Evolutionary conservation across 92 coral and sea anemone species (phyloP).

Genomic region (Actinostola sp.): DNA sequence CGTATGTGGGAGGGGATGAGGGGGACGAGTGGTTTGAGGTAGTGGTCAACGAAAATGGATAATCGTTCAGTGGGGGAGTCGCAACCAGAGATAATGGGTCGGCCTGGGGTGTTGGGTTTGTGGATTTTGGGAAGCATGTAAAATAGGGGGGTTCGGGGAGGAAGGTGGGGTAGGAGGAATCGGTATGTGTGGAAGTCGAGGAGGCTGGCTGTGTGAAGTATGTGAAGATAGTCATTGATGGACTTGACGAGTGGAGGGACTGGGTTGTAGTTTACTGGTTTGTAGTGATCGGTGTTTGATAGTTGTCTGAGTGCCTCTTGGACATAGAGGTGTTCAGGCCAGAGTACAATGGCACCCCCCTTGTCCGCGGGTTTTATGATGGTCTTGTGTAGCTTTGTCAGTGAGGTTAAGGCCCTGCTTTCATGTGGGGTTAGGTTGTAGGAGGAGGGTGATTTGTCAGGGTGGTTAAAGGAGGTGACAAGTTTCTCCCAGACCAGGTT

Average conservation of each 20-base stretch:
- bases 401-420: not conserved
- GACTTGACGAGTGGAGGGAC: not conserved
- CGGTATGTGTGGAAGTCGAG: conserved; percentile 15
- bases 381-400: not conserved
- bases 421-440: not conserved
- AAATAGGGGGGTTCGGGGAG: conserved; percentile 24
- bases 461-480: not conserved
- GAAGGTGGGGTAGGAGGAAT: conserved; percentile 11
- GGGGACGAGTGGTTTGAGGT: conserved; percentile 44
- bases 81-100: conserved; percentile 53
- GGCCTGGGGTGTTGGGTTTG: conserved; percentile 37
- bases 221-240: not conserved
- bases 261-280: not conserved
- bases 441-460: not conserved
- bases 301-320: not conserved
- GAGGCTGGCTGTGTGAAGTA: not conserved
- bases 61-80: conserved; percentile 45
- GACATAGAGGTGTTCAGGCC: not conserved
- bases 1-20: conserved; percentile 28
- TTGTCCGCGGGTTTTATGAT: not conserved
- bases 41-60: conserved; percentile 38
- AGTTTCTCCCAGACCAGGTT: not conserved
- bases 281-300: not conserved
- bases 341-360: not conserved
- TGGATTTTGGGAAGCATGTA: conserved; percentile 52